Evolutionary conservation across 2,888 invertebrate genomes (phyloP).

Genomic region (Erebia epiphron): DNA sequence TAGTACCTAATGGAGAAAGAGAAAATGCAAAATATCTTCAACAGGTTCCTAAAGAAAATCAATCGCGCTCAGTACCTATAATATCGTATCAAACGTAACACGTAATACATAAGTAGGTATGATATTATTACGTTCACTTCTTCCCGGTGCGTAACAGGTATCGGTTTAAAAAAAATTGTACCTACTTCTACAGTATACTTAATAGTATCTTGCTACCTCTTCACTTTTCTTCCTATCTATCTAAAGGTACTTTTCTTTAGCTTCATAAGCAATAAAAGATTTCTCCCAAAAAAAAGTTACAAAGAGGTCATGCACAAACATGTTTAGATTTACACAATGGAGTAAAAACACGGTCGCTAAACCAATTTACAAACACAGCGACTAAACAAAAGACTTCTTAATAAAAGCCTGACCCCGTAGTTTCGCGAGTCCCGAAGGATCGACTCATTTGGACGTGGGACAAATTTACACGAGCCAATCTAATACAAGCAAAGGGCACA

Average conservation of each 20-base stretch:
- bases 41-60: too few relatives aligned
- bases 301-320: not conserved
- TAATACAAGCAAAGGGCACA: constrained; percentile 52
- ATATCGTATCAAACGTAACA: too few relatives aligned
- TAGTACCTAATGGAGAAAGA: too few relatives aligned
- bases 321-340: constrained; percentile 12
- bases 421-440: constrained; percentile 56
- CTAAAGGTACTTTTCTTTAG: not conserved
- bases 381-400: constrained; percentile 45
- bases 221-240: not conserved
- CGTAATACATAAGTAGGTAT: too few relatives aligned
- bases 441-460: constrained; percentile 70
- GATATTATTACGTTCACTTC: too few relatives aligned
- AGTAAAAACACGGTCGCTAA: constrained; percentile 32
- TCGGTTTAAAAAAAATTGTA: not conserved
- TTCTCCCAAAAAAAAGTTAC: not conserved
- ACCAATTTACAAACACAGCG: constrained; percentile 34
- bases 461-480: constrained; percentile 70
- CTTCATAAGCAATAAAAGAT: not conserved
- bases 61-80: too few relatives aligned
- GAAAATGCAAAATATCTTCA: too few relatives aligned
- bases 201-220: not conserved
- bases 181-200: not conserved
- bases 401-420: constrained; percentile 57
- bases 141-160: too few relatives aligned